phyloP scores from a whole-genome alignment of 2,888 invertebrate genomes.

The Agrochola litura region DNA sequence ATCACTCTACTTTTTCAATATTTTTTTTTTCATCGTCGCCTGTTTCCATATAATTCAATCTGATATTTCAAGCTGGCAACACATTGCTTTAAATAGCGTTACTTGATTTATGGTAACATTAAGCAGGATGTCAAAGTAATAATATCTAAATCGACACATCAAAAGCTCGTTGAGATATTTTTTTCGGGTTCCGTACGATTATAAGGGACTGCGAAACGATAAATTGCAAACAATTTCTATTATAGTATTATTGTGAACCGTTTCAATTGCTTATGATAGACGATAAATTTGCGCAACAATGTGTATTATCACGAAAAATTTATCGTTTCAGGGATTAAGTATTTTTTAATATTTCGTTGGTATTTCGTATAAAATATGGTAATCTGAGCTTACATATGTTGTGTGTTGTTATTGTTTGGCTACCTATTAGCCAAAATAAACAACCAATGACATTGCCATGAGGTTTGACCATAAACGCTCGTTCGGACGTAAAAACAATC shows the following conservation, averaged over 20 bases:
- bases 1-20: neutral
- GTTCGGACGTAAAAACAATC: no score
- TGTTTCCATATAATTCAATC: conserved; percentile 25
- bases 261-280: neutral
- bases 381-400: neutral
- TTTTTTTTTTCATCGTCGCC: conserved; percentile 2
- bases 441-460: neutral
- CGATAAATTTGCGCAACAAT: neutral
- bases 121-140: conserved; percentile 39
- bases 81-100: conserved; percentile 45
- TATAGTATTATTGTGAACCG: neutral
- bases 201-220: neutral
- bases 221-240: neutral
- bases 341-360: neutral
- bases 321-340: neutral
- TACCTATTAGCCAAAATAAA: conserved; percentile 1
- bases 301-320: neutral
- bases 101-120: conserved; percentile 54
- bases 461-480: neutral
- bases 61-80: conserved; percentile 38
- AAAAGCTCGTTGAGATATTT: conserved; percentile 37
- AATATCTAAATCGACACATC: conserved; percentile 41
- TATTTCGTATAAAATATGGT: no score
- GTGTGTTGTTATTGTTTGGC: neutral
- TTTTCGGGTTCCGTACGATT: neutral